Evolutionary conservation across 2,888 invertebrate species (phyloP).

Genomic region (Acronicta alni): DNA sequence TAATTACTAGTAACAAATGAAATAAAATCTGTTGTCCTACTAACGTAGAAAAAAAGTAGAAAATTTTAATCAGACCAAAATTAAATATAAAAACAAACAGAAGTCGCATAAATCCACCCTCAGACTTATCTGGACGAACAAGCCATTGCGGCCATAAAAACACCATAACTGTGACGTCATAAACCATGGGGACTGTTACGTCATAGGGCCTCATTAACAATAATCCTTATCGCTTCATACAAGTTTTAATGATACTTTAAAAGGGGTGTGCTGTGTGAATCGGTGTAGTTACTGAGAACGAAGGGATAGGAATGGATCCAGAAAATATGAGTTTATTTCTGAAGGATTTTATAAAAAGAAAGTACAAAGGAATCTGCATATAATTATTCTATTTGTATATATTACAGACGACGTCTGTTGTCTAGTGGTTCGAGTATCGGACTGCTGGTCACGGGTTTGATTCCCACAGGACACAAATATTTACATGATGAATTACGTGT

Average conservation of each 20-base stretch:
- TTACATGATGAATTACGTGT: too few relatives aligned
- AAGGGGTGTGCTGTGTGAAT: conserved; percentile 58
- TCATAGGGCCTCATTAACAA: conserved; percentile 79
- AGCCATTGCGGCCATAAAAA: conserved; percentile 55
- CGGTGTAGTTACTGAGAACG: conserved; percentile 4
- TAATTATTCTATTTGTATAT: too few relatives aligned
- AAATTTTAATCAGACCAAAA: conserved; percentile 12
- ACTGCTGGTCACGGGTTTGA: too few relatives aligned
- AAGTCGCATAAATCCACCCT: conserved; percentile 49
- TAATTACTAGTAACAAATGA: too few relatives aligned
- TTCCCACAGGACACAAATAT: too few relatives aligned
- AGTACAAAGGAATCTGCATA: too few relatives aligned
- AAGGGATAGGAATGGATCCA: background rate
- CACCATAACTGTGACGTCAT: conserved; percentile 52
- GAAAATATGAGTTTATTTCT: too few relatives aligned
- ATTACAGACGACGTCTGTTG: too few relatives aligned
- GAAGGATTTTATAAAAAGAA: too few relatives aligned
- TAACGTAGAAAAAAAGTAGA: too few relatives aligned
- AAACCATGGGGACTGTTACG: conserved; percentile 42
- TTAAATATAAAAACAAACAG: conserved; percentile 38
- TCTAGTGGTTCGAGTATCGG: too few relatives aligned
- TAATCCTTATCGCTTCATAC: conserved; percentile 79
- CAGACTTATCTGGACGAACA: conserved; percentile 52
- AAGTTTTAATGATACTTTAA: conserved; percentile 85
- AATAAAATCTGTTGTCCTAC: too few relatives aligned